Evolutionary conservation across 2,797 vertebrate species (phyloP).

Genomic region (Sebastes trivittatus): DNA sequence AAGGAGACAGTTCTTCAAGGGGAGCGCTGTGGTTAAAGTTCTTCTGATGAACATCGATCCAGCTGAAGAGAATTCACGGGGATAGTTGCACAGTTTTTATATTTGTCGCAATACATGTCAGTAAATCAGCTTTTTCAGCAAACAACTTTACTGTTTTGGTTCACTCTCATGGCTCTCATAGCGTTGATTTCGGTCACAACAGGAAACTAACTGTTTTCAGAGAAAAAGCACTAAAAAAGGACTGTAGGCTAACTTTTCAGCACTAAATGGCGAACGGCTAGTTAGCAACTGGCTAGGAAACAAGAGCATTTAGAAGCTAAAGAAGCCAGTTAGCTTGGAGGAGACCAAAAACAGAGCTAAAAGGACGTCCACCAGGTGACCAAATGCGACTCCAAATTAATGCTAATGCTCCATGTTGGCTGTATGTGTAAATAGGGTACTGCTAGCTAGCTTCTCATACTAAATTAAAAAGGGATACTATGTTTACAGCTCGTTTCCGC

Average conservation of each 20-base stretch:
- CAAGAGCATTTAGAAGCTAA: neutral
- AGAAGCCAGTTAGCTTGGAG: neutral
- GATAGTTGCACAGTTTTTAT: neutral
- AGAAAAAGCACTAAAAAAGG: neutral
- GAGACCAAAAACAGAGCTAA: too few relatives aligned
- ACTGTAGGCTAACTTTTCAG: neutral
- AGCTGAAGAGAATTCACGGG: neutral
- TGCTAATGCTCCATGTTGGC: neutral
- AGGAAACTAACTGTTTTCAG: neutral
- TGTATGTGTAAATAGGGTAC: neutral
- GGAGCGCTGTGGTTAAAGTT: neutral
- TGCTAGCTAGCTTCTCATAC: neutral
- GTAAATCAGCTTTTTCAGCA: neutral
- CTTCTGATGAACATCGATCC: neutral
- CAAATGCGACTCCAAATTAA: neutral
- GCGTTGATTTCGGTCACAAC: neutral
- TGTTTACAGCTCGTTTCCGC: too few relatives aligned
- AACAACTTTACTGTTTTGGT: neutral
- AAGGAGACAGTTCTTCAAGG: neutral
- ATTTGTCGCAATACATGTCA: neutral
- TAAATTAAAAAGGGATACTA: fast-evolving
- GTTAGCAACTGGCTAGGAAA: neutral
- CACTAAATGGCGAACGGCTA: neutral
- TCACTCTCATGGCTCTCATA: neutral
- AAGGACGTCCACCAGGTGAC: neutral